Percentiles rank a stretch among this genome's conserved stretches.
phyloP scores from a whole-genome alignment of 2,113 vertebrate genomes.

The Callipepla californica region DNA sequence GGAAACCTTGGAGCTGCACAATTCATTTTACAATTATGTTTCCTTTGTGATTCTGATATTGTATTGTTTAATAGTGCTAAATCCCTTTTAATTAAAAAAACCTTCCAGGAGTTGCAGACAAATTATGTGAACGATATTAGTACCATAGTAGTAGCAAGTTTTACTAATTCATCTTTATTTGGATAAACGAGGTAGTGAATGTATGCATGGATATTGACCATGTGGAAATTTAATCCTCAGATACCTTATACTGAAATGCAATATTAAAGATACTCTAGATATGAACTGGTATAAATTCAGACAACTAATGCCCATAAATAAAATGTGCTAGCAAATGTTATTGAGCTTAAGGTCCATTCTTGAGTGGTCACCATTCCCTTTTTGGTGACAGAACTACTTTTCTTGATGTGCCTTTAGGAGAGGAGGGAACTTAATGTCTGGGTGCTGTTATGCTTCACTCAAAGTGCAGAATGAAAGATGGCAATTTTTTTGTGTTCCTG shows the following conservation, averaged over 20 bases:
- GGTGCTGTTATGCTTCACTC: neutral
- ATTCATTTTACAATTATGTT: conserved; percentile 53
- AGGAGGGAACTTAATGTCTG: neutral
- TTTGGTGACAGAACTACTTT: neutral
- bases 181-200: neutral
- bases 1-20: conserved; percentile 31
- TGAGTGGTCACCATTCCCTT: neutral
- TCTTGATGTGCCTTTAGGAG: neutral
- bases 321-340: neutral
- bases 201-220: neutral
- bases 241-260: neutral
- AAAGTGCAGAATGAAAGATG: neutral
- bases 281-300: neutral
- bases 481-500: neutral
- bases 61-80: conserved; percentile 66
- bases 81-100: conserved; percentile 68
- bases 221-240: neutral
- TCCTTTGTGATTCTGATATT: conserved; percentile 54
- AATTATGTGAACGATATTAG: neutral
- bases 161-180: neutral
- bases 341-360: neutral
- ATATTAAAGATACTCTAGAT: neutral
- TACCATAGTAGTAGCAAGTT: neutral
- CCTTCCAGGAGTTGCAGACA: conserved; percentile 20
- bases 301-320: neutral